Evolutionary conservation across 2,113 vertebrate species (phyloP).

Genomic region (Salminus brasiliensis): DNA sequence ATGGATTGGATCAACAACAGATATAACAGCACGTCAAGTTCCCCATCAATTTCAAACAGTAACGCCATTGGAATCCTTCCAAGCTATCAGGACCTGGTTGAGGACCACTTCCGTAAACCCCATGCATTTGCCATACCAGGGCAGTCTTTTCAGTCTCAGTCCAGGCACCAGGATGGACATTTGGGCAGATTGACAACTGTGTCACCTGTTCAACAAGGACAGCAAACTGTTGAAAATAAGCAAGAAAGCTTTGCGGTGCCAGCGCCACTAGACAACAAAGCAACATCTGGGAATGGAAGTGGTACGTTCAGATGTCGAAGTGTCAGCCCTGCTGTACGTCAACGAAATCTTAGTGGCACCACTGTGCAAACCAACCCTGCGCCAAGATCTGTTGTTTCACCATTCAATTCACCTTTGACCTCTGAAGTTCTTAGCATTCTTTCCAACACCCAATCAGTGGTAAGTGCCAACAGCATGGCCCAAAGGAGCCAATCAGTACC

Average conservation of each 20-base stretch:
- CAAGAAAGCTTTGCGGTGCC: constrained; percentile 98
- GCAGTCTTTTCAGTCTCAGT: constrained; percentile 90
- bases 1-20: constrained; percentile 97
- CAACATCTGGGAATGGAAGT: constrained; percentile 75
- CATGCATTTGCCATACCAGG: constrained; percentile 95
- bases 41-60: constrained; percentile 82
- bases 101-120: constrained; percentile 97
- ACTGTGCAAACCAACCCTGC: constrained; percentile 80
- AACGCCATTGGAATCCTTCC: constrained; percentile 83
- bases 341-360: constrained; percentile 93
- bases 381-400: constrained; percentile 80
- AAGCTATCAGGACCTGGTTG: constrained; percentile 92
- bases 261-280: constrained; percentile 93
- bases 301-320: constrained; percentile 89
- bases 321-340: constrained; percentile 89
- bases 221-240: constrained; percentile 77
- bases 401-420: constrained; percentile 89
- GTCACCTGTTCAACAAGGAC: constrained; percentile 87
- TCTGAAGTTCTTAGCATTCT: constrained; percentile 88
- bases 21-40: constrained; percentile 79
- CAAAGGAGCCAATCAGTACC: constrained; percentile 97
- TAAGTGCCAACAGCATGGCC: constrained; percentile 88
- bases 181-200: constrained; percentile 90
- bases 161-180: constrained; percentile 84
- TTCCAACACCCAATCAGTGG: constrained; percentile 80